Conservation (phyloP, 2,113 vertebrate genomes). For the Pangasianodon gigas region DNA sequence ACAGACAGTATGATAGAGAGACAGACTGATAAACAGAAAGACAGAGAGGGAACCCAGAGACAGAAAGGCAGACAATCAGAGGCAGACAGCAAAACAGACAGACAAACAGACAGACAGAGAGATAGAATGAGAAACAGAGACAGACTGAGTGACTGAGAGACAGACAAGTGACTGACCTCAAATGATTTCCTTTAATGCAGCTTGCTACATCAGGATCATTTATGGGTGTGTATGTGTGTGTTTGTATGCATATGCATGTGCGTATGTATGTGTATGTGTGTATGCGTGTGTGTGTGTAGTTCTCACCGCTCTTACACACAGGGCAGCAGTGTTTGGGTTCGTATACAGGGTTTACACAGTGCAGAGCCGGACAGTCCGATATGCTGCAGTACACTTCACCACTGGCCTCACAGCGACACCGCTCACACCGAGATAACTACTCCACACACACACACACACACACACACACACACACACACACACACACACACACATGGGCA, state of each 20-base stretch:
- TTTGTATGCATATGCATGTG: too few relatives aligned
- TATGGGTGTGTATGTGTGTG: background rate
- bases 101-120: background rate
- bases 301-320: constrained; percentile 73
- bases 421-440: constrained; percentile 75
- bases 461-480: constrained; percentile 43
- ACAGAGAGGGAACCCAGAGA: background rate
- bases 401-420: constrained; percentile 75
- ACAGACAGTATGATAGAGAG: background rate
- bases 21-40: background rate
- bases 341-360: constrained; percentile 76
- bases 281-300: constrained; percentile 24
- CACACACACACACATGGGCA: background rate
- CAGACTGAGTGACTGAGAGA: background rate
- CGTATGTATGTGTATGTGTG: background rate
- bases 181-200: background rate
- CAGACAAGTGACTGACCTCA: background rate
- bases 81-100: background rate
- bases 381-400: constrained; percentile 76
- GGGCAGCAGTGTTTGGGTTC: constrained; percentile 78
- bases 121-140: background rate
- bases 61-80: background rate
- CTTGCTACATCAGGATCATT: background rate
- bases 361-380: constrained; percentile 73
- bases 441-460: constrained; percentile 26